Evolutionary conservation across 1,140 invertebrate genomes (phyloP), one percentile per base, ranked within the genome.

Genomic region (Drosophila serrata): DNA sequence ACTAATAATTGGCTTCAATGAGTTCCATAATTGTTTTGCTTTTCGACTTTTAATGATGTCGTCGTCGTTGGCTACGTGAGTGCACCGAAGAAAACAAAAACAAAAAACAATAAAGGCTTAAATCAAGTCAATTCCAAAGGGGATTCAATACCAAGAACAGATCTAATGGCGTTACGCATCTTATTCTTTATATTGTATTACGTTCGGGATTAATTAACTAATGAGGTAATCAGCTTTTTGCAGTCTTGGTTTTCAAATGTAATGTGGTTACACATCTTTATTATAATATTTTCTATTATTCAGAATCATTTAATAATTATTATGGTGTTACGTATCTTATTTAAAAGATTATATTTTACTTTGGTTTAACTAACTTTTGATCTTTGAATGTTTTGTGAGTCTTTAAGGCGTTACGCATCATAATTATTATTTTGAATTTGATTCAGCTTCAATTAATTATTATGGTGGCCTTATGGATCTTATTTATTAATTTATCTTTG

Each of bases 11-110:
- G 85, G 85, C 85, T 88, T 88, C 85, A 88, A 88, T 88, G 85
- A 88, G 85, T 88, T 90, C 85, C 85, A 88, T 88, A 88, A 88
- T 88, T 88, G 85, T 90, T 88, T 90, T 88, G 84, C 82, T 90
- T 88, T 88, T 74, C 76, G 84, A 84, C 84, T 88, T 90, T 88
- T 88, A 88, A 88, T 88, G 84, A 88, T 88, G 85, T 84, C 84
- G 76, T 79, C 85, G 65, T 63, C 27, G 74, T 43, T 31, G 74
- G 39, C 53, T 51, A 40, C 43, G 17, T 15, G 37, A 19, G 13
- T 55, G 35, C 51, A 55, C 33, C 19, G 33, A n/a, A 37, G 51
- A 37, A 55, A 55, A 51, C 31, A 15, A 15, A 2, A 12, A 13
- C 13, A 13, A n/a, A n/a, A n/a, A n/a, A n/a, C n/a, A n/a, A n/a